Evolutionary conservation across 30 jellyfish, hydroid and myxozoan genomes (phyloP).

Genomic region (Rhopilema esculentum): DNA sequence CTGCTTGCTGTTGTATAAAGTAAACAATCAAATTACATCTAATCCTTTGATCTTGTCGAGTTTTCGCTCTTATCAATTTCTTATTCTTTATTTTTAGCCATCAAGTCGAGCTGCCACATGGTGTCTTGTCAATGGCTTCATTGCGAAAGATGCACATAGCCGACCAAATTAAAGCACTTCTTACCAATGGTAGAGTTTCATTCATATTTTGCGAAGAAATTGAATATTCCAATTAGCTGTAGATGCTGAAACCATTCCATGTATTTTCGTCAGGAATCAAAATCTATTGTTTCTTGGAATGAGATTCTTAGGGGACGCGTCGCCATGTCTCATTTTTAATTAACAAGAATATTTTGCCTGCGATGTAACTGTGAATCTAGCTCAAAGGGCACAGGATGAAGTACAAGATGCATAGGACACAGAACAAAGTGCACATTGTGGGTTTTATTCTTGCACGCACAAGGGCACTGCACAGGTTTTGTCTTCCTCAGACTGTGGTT

Average conservation of each 20-base stretch:
- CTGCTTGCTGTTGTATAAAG: not conserved
- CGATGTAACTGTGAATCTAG: too few species aligned
- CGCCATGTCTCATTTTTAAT: not conserved
- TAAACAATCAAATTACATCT: not conserved
- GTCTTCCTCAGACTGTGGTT: not conserved
- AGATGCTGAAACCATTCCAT: not conserved
- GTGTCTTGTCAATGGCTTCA: slow-evolving; percentile 83
- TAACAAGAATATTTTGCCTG: not conserved
- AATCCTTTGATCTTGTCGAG: not conserved
- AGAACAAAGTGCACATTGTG: not conserved
- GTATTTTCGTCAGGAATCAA: not conserved
- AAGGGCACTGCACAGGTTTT: too few species aligned
- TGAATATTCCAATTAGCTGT: not conserved
- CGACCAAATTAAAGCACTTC: slow-evolving; percentile 88
- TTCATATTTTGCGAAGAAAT: not conserved
- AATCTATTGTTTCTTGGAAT: not conserved
- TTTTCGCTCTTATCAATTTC: not conserved
- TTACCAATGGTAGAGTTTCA: slow-evolving; percentile 80
- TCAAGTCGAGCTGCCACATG: slow-evolving; percentile 90
- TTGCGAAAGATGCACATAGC: slow-evolving; percentile 80
- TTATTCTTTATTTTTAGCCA: slow-evolving; percentile 36
- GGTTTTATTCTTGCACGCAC: too few species aligned
- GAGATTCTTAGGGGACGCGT: not conserved
- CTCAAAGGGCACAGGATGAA: too few species aligned
- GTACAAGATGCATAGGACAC: not conserved